phyloP scores from a whole-genome alignment of 2,888 invertebrate genomes.

The Eupeodes latifasciatus region DNA sequence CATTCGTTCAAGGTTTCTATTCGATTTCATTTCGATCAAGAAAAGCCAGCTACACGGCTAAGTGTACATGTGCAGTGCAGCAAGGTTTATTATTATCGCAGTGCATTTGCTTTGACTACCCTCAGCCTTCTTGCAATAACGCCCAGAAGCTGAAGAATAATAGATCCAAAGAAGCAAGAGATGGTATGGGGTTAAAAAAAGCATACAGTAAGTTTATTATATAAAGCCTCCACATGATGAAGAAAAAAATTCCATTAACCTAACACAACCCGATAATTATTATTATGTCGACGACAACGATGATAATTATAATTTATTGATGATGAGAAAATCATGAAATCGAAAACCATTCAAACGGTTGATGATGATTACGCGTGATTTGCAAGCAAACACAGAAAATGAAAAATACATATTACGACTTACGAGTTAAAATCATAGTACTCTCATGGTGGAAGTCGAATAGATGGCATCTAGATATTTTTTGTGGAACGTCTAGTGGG shows the following conservation, averaged over 20 bases:
- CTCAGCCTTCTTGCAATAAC: neutral
- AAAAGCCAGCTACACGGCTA: neutral
- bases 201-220: neutral
- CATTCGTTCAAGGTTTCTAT: constrained; percentile 3
- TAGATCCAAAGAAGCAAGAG: neutral
- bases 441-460: no score
- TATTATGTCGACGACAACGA: constrained; percentile 16
- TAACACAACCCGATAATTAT: constrained; percentile 55
- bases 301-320: constrained; percentile 26
- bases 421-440: no score
- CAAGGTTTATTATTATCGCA: neutral
- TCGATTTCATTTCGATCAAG: constrained; percentile 12
- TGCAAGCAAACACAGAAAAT: neutral
- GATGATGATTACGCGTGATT: constrained; percentile 19
- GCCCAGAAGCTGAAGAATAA: neutral
- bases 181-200: neutral
- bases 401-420: neutral
- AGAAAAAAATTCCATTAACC: constrained; percentile 63
- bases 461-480: no score
- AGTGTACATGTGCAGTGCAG: no score
- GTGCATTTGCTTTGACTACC: neutral
- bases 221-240: constrained; percentile 21
- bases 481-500: no score
- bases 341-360: constrained; percentile 41
- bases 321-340: constrained; percentile 46